Percentiles rank a stretch among this genome's conserved stretches.
phyloP scores from a whole-genome alignment of 2,888 invertebrate species.

The Chloroclysta siterata region DNA sequence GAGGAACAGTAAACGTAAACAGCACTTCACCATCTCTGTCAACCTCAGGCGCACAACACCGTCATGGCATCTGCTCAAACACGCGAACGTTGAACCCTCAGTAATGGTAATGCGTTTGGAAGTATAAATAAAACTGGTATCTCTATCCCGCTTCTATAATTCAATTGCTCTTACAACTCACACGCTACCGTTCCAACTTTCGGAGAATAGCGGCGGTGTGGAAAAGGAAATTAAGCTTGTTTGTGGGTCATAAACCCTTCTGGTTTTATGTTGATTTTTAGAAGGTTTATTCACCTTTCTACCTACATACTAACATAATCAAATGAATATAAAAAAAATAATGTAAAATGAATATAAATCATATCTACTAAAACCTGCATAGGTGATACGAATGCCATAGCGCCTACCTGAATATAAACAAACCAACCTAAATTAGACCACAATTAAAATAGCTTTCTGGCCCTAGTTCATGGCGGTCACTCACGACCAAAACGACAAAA shows the following conservation, averaged over 20 bases:
- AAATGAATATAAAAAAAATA: too few species aligned
- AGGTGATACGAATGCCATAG: too few species aligned
- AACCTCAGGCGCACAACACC: slow-evolving; percentile 18
- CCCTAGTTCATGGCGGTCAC: slow-evolving; percentile 4
- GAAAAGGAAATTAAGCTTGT: slow-evolving; percentile 24
- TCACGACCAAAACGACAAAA: slow-evolving; percentile 9
- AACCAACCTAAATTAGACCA: not conserved
- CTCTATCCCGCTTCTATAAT: slow-evolving; percentile 54
- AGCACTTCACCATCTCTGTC: slow-evolving; percentile 11
- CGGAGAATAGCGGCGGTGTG: slow-evolving; percentile 32
- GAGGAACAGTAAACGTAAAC: slow-evolving; percentile 16
- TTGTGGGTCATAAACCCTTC: slow-evolving; percentile 23
- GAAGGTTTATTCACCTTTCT: not conserved
- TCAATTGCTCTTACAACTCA: slow-evolving; percentile 50
- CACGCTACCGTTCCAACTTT: slow-evolving; percentile 43
- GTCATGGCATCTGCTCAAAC: slow-evolving; percentile 64
- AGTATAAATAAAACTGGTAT: slow-evolving; percentile 60
- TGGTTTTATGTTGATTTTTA: not conserved
- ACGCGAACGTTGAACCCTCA: slow-evolving; percentile 71
- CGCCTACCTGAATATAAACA: not conserved
- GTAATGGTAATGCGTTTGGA: slow-evolving; percentile 63
- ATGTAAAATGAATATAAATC: too few species aligned
- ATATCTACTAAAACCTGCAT: not conserved
- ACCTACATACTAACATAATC: not conserved
- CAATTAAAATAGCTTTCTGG: slow-evolving; percentile 6